Evolutionary conservation across 1,140 invertebrate genomes (phyloP).

Genomic region (Drosophila dunni): DNA sequence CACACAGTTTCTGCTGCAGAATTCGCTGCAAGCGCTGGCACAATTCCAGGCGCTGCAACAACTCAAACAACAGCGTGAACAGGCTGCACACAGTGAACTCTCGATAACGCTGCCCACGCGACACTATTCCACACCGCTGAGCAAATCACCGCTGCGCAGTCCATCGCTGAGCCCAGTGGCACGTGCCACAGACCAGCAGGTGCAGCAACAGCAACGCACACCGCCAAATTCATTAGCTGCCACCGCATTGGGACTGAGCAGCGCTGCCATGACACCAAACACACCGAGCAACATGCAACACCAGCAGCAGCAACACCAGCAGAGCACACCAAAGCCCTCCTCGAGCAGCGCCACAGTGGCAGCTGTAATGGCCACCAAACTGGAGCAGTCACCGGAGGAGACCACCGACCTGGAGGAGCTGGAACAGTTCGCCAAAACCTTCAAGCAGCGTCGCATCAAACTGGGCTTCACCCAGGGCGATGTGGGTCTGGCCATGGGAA

Average conservation of each 20-base stretch:
- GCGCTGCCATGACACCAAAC: constrained; percentile 86
- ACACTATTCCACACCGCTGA: constrained; percentile 80
- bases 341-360: constrained; percentile 72
- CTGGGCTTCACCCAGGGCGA: constrained; percentile 99
- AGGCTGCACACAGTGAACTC: constrained; percentile 79
- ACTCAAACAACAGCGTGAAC: constrained; percentile 87
- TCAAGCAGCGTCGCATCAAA: constrained; percentile 98
- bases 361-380: constrained; percentile 85
- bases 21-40: constrained; percentile 89
- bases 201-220: constrained; percentile 84
- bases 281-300: constrained; percentile 85
- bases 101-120: neutral
- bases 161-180: constrained; percentile 85
- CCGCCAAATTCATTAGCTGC: constrained; percentile 76
- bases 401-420: constrained; percentile 97
- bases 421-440: constrained; percentile 98
- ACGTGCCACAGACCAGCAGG: constrained; percentile 60
- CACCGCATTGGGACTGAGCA: constrained; percentile 57
- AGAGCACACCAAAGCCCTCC: constrained; percentile 60
- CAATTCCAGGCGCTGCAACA: constrained; percentile 92
- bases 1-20: constrained; percentile 78
- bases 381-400: constrained; percentile 94
- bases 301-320: constrained; percentile 44
- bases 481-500: constrained; percentile 99
- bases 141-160: constrained; percentile 85